phyloP scores from a whole-genome alignment of 2,113 vertebrate genomes.

The Oncorhynchus nerka region DNA sequence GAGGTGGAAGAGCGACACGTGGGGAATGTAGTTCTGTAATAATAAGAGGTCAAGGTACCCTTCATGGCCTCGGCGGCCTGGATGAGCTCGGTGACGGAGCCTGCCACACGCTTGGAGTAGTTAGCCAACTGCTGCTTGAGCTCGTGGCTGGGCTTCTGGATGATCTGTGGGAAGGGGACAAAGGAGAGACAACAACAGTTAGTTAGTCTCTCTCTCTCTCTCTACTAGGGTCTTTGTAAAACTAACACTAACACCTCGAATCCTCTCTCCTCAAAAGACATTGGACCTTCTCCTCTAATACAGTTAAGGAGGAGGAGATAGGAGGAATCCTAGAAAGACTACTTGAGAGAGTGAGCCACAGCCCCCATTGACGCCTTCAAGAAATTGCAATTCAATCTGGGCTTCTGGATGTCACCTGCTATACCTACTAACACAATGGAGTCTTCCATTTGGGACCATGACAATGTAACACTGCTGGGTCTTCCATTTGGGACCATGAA shows the following conservation, averaged over 20 bases:
- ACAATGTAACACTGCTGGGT: not conserved
- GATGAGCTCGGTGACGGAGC: conserved; percentile 95
- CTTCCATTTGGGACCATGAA: no score
- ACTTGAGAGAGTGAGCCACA: no score
- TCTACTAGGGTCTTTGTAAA: no score
- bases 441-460: not conserved
- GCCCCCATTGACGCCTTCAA: no score
- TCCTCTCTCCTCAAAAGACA: not conserved
- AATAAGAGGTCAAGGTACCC: conserved; percentile 70
- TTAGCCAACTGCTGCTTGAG: conserved; percentile 90
- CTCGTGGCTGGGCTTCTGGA: conserved; percentile 91
- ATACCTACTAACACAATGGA: no score
- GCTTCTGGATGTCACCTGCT: no score
- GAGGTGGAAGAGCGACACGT: no score
- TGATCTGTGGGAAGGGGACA: conserved; percentile 73
- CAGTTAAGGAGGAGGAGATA: no score
- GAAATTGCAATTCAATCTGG: no score
- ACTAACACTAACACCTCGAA: not conserved
- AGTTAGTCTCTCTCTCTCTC: not conserved
- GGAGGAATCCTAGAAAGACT: no score
- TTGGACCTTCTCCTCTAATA: not conserved
- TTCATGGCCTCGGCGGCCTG: conserved; percentile 99
- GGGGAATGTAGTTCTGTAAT: not conserved
- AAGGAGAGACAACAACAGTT: not conserved
- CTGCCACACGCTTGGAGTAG: conserved; percentile 92